Evolutionary conservation across 2,888 invertebrate species (phyloP).

Genomic region (Drosophila mimetica): DNA sequence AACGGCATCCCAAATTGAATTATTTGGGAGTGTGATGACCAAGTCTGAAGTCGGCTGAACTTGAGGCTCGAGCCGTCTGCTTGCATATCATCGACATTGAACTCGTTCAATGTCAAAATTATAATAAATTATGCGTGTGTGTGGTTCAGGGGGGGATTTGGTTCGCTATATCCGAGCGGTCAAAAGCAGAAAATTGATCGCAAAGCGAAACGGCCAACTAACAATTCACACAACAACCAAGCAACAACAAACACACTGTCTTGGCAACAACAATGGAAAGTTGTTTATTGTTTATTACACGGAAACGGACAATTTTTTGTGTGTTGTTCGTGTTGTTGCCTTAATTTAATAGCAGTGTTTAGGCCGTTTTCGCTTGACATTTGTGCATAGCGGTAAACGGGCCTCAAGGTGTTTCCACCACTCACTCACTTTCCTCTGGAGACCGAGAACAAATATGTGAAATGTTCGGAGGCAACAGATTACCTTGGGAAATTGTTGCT

Average conservation of each 20-base stretch:
- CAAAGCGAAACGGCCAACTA: slow-evolving; percentile 28
- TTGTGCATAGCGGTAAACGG: slow-evolving; percentile 43
- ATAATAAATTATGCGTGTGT: slow-evolving; percentile 78
- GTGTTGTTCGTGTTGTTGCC: slow-evolving; percentile 26
- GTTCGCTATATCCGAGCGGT: slow-evolving; percentile 12
- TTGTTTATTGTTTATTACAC: slow-evolving; percentile 72
- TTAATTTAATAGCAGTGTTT: slow-evolving; percentile 42
- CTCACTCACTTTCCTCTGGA: slow-evolving; percentile 10
- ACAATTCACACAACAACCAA: slow-evolving; percentile 26
- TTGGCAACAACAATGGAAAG: slow-evolving; percentile 60
- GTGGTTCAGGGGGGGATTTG: slow-evolving; percentile 23
- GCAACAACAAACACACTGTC: slow-evolving; percentile 31
- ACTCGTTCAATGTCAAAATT: slow-evolving; percentile 82
- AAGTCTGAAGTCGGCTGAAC: slow-evolving; percentile 34
- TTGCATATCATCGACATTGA: slow-evolving; percentile 80
- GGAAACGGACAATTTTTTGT: slow-evolving; percentile 65
- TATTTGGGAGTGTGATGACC: slow-evolving; percentile 42
- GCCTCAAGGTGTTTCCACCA: slow-evolving; percentile 38
- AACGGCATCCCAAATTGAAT: slow-evolving; percentile 39
- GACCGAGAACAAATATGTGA: slow-evolving; percentile 38
- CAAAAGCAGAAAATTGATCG: slow-evolving; percentile 34
- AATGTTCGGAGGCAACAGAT: slow-evolving; percentile 5
- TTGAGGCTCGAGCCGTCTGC: slow-evolving; percentile 45
- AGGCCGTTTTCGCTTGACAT: slow-evolving; percentile 45
- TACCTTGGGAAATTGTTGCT: slow-evolving; percentile 21